These are phyloP conservation scores for Drosophila arizonae DNA, from an alignment of 1,140 invertebrate genomes.

Conservation along the genomic window DNA sequence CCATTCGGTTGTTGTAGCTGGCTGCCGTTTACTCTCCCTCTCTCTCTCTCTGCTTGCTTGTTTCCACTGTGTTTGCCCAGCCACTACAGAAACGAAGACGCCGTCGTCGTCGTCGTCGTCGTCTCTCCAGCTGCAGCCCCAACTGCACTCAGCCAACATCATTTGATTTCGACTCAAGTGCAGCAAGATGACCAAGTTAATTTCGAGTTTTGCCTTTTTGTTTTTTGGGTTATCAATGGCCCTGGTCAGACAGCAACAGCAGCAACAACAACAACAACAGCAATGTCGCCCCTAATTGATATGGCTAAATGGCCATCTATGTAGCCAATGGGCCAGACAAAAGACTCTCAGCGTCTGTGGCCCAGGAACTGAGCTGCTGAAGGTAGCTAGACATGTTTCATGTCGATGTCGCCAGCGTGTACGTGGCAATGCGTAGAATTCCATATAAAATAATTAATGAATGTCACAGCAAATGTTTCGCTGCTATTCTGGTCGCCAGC, in stretches of 20 bases:
- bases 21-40: conserved; percentile 60
- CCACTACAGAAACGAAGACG: conserved; percentile 71
- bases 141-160: conserved; percentile 30
- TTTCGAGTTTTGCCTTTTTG: conserved; percentile 60
- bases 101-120: conserved; percentile 23
- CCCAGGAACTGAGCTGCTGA: conserved; percentile 14
- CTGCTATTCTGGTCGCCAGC: conserved; percentile 38
- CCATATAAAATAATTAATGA: conserved; percentile 83
- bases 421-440: conserved; percentile 82
- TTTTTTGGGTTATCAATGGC: conserved; percentile 19
- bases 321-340: conserved; percentile 50
- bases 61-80: conserved; percentile 75
- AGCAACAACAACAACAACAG: conserved; percentile 1
- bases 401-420: conserved; percentile 81
- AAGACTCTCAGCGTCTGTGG: conserved; percentile 4
- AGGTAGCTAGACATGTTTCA: conserved; percentile 73
- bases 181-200: conserved; percentile 79
- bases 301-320: conserved; percentile 78
- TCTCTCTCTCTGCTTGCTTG: conserved; percentile 32
- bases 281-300: conserved; percentile 66
- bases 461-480: conserved; percentile 81
- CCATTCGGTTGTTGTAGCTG: conserved; percentile 27
- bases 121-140: conserved; percentile 37
- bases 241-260: conserved; percentile 2
- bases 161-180: conserved; percentile 54